A percentile compares a stretch with the other conserved stretches of the same genome.
These are phyloP conservation scores for Xestia rhomboidea DNA, from an alignment of 2,888 invertebrate genomes.

Conservation along the genomic window DNA sequence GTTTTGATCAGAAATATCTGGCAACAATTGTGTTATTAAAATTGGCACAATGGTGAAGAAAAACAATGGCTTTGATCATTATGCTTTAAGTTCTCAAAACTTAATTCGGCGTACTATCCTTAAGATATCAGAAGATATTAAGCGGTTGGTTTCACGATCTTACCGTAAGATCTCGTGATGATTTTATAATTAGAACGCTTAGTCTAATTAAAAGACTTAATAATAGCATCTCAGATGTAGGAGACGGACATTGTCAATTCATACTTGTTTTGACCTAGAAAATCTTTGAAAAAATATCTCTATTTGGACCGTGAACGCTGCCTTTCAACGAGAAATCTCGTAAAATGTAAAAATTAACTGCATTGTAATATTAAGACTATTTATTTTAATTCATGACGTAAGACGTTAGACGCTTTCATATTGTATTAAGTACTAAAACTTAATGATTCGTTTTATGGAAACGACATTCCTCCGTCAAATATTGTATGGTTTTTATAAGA, in stretches of 20 bases:
- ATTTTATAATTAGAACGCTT: not conserved
- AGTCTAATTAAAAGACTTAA: conserved; percentile 26
- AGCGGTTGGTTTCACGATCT: not conserved
- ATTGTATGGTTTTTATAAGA: conserved; percentile 8
- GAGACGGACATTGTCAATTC: conserved; percentile 44
- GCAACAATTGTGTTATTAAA: conserved; percentile 2
- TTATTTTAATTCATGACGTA: conserved; percentile 48
- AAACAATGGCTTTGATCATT: not conserved
- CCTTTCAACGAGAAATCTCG: conserved; percentile 62
- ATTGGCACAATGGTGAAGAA: not conserved
- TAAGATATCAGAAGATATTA: not conserved
- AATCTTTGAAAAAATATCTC: conserved; percentile 55
- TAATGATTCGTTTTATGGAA: conserved; percentile 6
- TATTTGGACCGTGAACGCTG: conserved; percentile 66
- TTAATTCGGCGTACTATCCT: not conserved
- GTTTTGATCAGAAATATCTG: not conserved
- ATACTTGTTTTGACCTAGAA: conserved; percentile 59
- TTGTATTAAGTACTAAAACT: conserved; percentile 9
- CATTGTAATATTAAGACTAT: conserved; percentile 31
- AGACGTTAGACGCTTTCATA: conserved; percentile 39
- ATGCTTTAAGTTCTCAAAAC: not conserved
- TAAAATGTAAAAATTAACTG: conserved; percentile 38
- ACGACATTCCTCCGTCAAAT: not conserved
- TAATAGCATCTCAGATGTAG: conserved; percentile 23
- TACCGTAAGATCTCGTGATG: not conserved